These are phyloP conservation scores for Holotrichia oblita DNA, from an alignment of 1,140 invertebrate genomes.

Conservation along the genomic window DNA sequence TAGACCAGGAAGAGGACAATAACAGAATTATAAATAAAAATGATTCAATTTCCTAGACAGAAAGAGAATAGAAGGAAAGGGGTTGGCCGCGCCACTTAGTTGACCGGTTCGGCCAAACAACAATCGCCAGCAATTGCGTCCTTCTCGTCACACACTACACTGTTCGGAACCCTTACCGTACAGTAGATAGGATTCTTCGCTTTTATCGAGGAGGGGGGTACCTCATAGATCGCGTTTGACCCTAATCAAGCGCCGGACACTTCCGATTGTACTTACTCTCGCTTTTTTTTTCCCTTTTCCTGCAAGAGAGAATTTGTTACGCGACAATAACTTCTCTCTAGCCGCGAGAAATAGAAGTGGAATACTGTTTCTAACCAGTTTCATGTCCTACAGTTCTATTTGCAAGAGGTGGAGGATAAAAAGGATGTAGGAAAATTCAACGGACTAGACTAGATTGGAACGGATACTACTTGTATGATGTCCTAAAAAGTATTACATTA, in stretches of 20 bases:
- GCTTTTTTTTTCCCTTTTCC: neutral
- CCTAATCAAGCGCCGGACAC: slow-evolving; percentile 18
- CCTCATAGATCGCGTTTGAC: slow-evolving; percentile 12
- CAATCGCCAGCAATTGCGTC: slow-evolving; percentile 3
- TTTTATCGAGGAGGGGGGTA: neutral
- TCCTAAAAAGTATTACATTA: too few species aligned
- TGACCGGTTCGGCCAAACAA: slow-evolving; percentile 15
- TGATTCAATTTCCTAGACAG: slow-evolving; percentile 8
- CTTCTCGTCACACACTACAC: neutral
- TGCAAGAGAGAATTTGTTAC: slow-evolving; percentile 17
- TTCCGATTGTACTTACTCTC: slow-evolving; percentile 16
- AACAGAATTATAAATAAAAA: slow-evolving; percentile 18
- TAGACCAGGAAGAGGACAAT: slow-evolving; percentile 3
- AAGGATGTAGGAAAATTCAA: neutral
- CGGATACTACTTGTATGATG: too few species aligned
- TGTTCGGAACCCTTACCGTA: neutral
- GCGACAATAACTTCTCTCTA: slow-evolving; percentile 8
- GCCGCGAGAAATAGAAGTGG: neutral
- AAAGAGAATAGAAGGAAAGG: neutral
- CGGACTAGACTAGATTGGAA: neutral
- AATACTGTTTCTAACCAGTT: neutral
- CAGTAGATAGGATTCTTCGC: neutral
- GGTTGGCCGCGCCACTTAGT: neutral
- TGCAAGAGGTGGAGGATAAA: neutral
- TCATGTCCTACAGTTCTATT: neutral